Conservation (phyloP, 2,797 vertebrate species). For the Gymnodraco acuticeps region DNA sequence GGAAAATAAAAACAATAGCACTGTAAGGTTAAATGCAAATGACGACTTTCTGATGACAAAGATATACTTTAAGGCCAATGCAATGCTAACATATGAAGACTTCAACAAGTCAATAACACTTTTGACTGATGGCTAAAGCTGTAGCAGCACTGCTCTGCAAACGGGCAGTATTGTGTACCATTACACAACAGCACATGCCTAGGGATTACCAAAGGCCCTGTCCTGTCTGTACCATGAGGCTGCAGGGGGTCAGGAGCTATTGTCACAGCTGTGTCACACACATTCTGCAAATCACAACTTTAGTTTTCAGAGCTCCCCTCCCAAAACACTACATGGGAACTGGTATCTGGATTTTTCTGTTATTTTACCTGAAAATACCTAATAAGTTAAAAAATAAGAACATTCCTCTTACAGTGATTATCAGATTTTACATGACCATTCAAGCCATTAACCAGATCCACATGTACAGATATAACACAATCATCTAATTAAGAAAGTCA, state of each 20-base stretch:
- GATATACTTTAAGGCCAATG: background rate
- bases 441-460: slow-evolving; percentile 3
- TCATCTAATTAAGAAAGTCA: background rate
- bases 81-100: slow-evolving; percentile 1
- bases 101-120: slow-evolving; percentile 19
- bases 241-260: slow-evolving; percentile 69
- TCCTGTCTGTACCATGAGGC: slow-evolving; percentile 65
- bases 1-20: background rate
- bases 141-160: slow-evolving; percentile 34
- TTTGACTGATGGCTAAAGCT: slow-evolving; percentile 15
- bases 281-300: slow-evolving; percentile 30
- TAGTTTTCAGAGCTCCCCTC: slow-evolving; percentile 16
- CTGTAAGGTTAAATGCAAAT: slow-evolving; percentile 1
- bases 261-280: slow-evolving; percentile 69
- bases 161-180: slow-evolving; percentile 58
- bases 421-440: background rate
- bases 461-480: background rate
- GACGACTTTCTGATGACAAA: background rate
- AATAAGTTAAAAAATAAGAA: background rate
- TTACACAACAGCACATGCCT: slow-evolving; percentile 81
- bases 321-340: slow-evolving; percentile 1
- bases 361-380: background rate
- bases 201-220: slow-evolving; percentile 74
- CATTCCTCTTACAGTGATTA: slow-evolving; percentile 4
- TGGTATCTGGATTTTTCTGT: slow-evolving; percentile 10